These are phyloP conservation scores for Calephelis nemesis DNA, from an alignment of 1,140 invertebrate species.

Conservation along the genomic window DNA sequence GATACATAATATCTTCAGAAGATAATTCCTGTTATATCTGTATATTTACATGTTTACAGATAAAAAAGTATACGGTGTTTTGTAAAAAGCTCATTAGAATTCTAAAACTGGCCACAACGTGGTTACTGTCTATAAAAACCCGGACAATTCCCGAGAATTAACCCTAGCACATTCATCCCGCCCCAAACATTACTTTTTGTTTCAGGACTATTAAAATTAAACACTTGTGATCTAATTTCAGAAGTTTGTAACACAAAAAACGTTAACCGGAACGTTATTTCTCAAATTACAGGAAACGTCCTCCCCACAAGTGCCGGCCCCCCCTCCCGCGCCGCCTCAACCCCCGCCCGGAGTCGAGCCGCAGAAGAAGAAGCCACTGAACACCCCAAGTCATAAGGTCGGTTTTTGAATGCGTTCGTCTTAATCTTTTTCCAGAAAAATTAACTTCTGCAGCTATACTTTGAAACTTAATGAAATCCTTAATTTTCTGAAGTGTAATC, in stretches of 20 bases:
- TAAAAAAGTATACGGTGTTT: too few species aligned
- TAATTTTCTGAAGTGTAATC: neutral
- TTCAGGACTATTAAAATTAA: too few species aligned
- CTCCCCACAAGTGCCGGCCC: constrained; percentile 74
- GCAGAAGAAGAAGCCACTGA: constrained; percentile 84
- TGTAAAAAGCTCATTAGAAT: too few species aligned
- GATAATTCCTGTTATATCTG: too few species aligned
- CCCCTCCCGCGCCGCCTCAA: constrained; percentile 71
- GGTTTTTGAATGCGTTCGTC: constrained; percentile 26
- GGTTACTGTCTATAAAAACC: too few species aligned
- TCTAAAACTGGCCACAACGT: too few species aligned
- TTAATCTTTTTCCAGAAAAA: constrained; percentile 1
- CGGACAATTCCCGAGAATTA: too few species aligned
- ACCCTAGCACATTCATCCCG: too few species aligned
- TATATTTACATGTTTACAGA: too few species aligned
- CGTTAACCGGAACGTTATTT: constrained; percentile 18
- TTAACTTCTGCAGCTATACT: constrained; percentile 1
- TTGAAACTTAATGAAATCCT: constrained; percentile 5
- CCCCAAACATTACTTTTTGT: too few species aligned
- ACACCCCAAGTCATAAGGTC: constrained; percentile 84
- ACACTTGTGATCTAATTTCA: neutral
- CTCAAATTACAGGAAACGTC: constrained; percentile 67
- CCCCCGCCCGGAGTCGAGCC: constrained; percentile 64
- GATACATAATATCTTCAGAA: too few species aligned
- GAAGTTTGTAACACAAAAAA: constrained; percentile 2